Evolutionary conservation across 2,888 invertebrate species (phyloP).

Genomic region (Cosmia trapezina): DNA sequence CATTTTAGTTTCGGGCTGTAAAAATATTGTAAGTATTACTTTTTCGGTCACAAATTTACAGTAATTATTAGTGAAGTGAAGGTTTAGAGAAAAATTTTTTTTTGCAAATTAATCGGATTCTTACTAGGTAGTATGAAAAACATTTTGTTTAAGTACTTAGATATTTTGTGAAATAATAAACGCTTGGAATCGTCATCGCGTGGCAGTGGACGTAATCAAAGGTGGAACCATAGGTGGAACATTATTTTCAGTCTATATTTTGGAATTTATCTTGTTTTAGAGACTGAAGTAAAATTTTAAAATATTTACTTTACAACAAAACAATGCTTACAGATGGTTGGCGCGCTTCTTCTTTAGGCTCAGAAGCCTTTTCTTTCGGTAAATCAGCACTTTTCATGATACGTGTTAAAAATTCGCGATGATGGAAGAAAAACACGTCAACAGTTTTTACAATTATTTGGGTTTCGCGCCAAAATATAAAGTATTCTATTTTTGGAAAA

Average conservation of each 20-base stretch:
- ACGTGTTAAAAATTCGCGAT: conserved; percentile 17
- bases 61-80: conserved; percentile 11
- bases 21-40: not conserved
- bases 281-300: not conserved
- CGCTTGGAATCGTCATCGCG: not conserved
- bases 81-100: conserved; percentile 30
- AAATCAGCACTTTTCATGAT: conserved; percentile 77
- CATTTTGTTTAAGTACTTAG: no score
- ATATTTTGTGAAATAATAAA: not conserved
- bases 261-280: not conserved
- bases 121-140: conserved; percentile 9
- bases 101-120: not conserved
- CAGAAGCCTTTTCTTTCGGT: conserved; percentile 78
- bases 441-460: conserved; percentile 22
- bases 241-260: not conserved
- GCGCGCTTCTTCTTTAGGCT: conserved; percentile 81
- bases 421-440: conserved; percentile 35
- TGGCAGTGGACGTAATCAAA: not conserved
- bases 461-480: conserved; percentile 59
- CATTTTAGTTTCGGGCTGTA: conserved; percentile 64
- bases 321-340: conserved; percentile 68
- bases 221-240: no score
- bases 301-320: not conserved
- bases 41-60: not conserved
- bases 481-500: conserved; percentile 2